Percentiles rank a stretch among this genome's conserved stretches.
phyloP scores from a whole-genome alignment of 2,888 invertebrate genomes.

The Helleia helle region DNA sequence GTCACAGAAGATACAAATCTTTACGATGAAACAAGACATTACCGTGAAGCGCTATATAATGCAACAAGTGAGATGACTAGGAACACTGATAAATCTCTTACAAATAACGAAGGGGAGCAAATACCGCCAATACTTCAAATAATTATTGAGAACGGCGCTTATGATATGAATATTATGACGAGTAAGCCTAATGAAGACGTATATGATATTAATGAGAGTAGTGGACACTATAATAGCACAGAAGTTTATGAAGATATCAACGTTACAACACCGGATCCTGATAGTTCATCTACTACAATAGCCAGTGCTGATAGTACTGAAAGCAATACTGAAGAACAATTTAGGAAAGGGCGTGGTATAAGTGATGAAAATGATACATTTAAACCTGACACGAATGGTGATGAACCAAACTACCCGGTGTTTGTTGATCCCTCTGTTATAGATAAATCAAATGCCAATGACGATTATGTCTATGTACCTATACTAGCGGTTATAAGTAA shows the following conservation, averaged over 20 bases:
- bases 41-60: not conserved
- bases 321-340: not conserved
- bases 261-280: not conserved
- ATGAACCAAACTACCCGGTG: not conserved
- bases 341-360: constrained; percentile 17
- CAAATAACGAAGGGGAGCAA: not conserved
- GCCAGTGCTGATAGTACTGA: not conserved
- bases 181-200: not conserved
- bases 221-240: not conserved
- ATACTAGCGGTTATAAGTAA: constrained; percentile 5
- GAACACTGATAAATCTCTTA: not conserved
- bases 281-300: not conserved
- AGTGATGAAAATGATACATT: constrained; percentile 4
- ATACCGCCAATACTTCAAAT: not conserved
- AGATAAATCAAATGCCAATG: not conserved
- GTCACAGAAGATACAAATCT: too few species aligned
- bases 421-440: not conserved
- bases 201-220: not conserved
- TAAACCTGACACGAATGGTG: not conserved
- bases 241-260: constrained; percentile 10
- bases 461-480: constrained; percentile 2
- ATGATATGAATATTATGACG: not conserved
- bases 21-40: not conserved
- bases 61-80: not conserved
- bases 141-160: not conserved